A percentile compares a stretch with the other conserved stretches of the same genome.
phyloP scores from a whole-genome alignment of 2,113 vertebrate species.

The Sylvietta virens region DNA sequence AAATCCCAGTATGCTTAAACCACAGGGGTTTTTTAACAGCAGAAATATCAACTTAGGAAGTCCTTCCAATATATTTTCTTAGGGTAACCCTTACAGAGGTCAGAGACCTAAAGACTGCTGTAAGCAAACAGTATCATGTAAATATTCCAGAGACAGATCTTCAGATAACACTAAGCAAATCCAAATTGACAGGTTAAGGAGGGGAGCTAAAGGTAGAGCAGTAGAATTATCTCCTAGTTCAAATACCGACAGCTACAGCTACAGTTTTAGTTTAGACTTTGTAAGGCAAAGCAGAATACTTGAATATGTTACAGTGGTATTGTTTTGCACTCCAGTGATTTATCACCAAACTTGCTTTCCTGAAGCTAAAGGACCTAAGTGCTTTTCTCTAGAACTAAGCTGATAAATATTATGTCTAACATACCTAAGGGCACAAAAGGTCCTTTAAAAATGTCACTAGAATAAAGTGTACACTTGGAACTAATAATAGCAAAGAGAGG shows the following conservation, averaged over 20 bases:
- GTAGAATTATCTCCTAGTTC: background rate
- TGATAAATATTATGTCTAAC: constrained; percentile 56
- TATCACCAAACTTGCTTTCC: constrained; percentile 44
- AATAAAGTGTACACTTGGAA: constrained; percentile 12
- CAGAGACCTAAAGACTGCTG: background rate
- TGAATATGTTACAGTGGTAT: background rate
- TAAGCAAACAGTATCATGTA: background rate
- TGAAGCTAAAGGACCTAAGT: constrained; percentile 31
- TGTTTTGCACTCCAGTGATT: constrained; percentile 10
- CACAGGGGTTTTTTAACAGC: rapidly evolving
- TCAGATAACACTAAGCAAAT: background rate
- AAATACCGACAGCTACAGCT: background rate
- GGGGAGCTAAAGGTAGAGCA: background rate
- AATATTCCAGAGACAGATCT: background rate
- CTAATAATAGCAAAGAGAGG: constrained; percentile 12
- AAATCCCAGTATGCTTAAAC: background rate
- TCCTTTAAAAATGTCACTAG: constrained; percentile 36
- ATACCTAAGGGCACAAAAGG: constrained; percentile 35
- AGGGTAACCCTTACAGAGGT: background rate
- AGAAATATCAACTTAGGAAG: background rate
- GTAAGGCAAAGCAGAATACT: background rate
- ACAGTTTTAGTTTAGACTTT: background rate
- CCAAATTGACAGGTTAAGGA: background rate
- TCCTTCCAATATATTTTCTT: background rate
- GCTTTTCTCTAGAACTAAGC: constrained; percentile 29